Conservation (phyloP, 2,888 invertebrate species). For the Muschampia plurimacula region DNA sequence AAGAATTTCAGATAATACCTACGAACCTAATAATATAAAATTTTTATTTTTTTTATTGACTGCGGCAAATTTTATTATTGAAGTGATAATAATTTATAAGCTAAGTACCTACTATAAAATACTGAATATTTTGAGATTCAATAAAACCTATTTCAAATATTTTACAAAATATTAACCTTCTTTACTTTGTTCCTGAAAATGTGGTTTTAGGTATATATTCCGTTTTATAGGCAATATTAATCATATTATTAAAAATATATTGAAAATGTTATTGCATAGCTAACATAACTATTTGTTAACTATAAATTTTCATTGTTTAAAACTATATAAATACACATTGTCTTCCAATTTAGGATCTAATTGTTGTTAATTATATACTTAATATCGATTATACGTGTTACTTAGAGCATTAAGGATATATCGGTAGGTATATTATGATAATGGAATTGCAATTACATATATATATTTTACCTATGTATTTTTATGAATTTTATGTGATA, state of each 20-base stretch:
- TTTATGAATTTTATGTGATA: constrained; percentile 20
- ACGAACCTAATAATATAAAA: too few relatives aligned
- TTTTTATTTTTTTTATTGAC: too few relatives aligned
- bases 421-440: constrained; percentile 35
- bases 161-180: neutral
- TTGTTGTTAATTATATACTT: constrained; percentile 58
- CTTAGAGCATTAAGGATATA: constrained; percentile 46
- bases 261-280: too few relatives aligned
- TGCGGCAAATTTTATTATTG: too few relatives aligned
- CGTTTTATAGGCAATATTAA: neutral
- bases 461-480: constrained; percentile 21
- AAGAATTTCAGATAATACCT: too few relatives aligned
- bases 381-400: constrained; percentile 54
- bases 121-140: neutral
- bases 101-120: neutral
- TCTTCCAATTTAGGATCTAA: constrained; percentile 41
- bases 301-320: neutral
- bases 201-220: constrained; percentile 3
- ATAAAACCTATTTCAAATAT: neutral
- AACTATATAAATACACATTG: neutral
- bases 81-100: too few relatives aligned
- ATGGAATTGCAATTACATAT: constrained; percentile 35
- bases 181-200: constrained; percentile 4
- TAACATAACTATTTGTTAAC: neutral
- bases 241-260: too few relatives aligned